Evolutionary conservation across 2,113 vertebrate species (phyloP).

Genomic region (Cervus canadensis): DNA sequence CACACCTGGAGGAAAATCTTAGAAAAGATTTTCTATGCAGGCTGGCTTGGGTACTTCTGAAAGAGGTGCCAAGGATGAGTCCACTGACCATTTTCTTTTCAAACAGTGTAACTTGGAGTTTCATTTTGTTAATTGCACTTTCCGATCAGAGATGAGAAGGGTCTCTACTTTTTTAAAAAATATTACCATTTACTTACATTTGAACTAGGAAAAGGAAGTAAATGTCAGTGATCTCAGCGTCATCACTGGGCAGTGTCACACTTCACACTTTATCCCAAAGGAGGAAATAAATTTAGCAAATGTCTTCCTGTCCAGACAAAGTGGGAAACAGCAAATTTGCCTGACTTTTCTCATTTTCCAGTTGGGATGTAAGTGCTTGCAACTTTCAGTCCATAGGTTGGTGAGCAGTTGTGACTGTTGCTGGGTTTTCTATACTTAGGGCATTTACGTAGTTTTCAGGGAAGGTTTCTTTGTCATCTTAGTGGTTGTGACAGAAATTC

Average conservation of each 20-base stretch:
- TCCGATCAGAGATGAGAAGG: slow-evolving; percentile 39
- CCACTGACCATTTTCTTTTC: slow-evolving; percentile 57
- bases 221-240: slow-evolving; percentile 32
- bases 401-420: accelerated
- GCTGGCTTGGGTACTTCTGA: not conserved
- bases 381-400: not conserved
- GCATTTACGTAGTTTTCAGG: not conserved
- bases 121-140: slow-evolving; percentile 43
- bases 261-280: slow-evolving; percentile 63
- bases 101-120: not conserved
- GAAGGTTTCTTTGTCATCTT: not conserved
- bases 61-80: slow-evolving; percentile 19
- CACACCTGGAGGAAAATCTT: slow-evolving; percentile 12
- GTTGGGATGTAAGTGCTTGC: not conserved
- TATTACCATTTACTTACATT: slow-evolving; percentile 17
- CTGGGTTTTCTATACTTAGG: not conserved
- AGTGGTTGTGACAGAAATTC: not conserved
- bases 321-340: slow-evolving; percentile 77
- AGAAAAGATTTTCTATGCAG: not conserved
- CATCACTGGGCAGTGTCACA: slow-evolving; percentile 13
- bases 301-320: slow-evolving; percentile 84
- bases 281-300: slow-evolving; percentile 82
- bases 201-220: slow-evolving; percentile 34
- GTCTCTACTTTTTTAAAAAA: not conserved
- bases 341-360: not conserved